Evolutionary conservation across 2,888 invertebrate species (phyloP).

Genomic region (Sminthurides aquaticus): DNA sequence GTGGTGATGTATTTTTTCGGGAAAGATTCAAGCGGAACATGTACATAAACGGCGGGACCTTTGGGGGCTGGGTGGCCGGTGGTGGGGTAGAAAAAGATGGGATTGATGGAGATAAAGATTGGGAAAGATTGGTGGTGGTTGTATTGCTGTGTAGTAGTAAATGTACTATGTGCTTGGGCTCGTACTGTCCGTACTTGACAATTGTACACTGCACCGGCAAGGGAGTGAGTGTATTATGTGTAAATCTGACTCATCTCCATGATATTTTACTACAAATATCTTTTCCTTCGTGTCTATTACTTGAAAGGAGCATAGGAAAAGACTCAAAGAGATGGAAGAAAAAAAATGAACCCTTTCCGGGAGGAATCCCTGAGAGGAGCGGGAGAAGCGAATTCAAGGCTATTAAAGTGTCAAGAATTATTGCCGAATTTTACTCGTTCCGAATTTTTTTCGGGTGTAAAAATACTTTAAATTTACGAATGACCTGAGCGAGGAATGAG

Average conservation of each 20-base stretch:
- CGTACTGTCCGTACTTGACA: too few species aligned
- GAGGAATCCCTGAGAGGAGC: neutral
- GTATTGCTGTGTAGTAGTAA: too few species aligned
- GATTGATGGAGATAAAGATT: neutral
- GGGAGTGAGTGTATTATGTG: neutral
- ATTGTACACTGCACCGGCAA: too few species aligned
- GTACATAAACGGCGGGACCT: too few species aligned
- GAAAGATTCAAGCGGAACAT: too few species aligned
- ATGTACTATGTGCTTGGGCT: too few species aligned
- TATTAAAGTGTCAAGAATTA: neutral
- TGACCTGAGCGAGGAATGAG: too few species aligned
- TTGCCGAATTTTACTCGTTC: neutral
- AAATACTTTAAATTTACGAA: too few species aligned
- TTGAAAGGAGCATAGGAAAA: neutral
- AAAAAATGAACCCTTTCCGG: neutral
- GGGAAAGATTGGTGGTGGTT: neutral
- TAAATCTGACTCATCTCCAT: neutral
- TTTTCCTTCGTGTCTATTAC: neutral
- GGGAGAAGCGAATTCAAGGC: neutral
- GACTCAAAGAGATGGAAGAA: neutral
- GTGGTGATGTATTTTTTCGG: conserved; percentile 19
- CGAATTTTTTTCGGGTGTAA: neutral
- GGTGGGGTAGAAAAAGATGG: too few species aligned
- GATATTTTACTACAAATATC: neutral
- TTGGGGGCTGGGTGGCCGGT: too few species aligned